phyloP scores from a whole-genome alignment of 1,140 invertebrate species.

The Anoplophora glabripennis region DNA sequence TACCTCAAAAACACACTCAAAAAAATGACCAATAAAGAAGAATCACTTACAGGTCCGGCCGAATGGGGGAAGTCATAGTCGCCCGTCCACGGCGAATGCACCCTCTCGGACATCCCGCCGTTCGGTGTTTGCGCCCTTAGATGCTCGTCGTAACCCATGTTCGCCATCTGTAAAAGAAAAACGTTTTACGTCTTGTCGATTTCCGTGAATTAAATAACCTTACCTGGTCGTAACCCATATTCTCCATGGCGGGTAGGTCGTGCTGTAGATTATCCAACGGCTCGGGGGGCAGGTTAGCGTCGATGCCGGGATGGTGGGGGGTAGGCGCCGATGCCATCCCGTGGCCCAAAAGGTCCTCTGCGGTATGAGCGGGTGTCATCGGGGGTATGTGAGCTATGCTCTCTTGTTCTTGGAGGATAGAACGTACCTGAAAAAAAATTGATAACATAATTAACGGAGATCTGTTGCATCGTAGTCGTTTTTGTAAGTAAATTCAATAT shows the following conservation, averaged over 20 bases:
- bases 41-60: constrained; percentile 59
- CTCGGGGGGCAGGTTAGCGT: constrained; percentile 36
- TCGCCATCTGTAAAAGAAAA: constrained; percentile 54
- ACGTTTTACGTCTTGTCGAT: background rate
- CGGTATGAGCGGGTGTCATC: constrained; percentile 40
- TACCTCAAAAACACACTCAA: constrained; percentile 4
- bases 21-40: background rate
- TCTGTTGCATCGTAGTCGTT: too few species aligned
- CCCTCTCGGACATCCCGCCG: constrained; percentile 61
- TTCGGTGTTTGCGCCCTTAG: constrained; percentile 58
- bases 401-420: constrained; percentile 44
- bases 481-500: too few species aligned
- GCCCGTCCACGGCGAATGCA: constrained; percentile 70
- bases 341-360: constrained; percentile 28
- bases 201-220: background rate
- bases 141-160: constrained; percentile 76
- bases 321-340: constrained; percentile 35
- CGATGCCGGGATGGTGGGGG: constrained; percentile 34
- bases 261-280: constrained; percentile 35
- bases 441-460: too few species aligned
- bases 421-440: constrained; percentile 35
- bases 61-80: constrained; percentile 83
- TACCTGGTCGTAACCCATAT: constrained; percentile 66
- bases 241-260: constrained; percentile 60
- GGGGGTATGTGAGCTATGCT: constrained; percentile 33